A percentile compares a stretch with the other conserved stretches of the same genome.
Evolutionary conservation across 2,113 vertebrate species (phyloP).

Genomic region (Colossoma macropomum): DNA sequence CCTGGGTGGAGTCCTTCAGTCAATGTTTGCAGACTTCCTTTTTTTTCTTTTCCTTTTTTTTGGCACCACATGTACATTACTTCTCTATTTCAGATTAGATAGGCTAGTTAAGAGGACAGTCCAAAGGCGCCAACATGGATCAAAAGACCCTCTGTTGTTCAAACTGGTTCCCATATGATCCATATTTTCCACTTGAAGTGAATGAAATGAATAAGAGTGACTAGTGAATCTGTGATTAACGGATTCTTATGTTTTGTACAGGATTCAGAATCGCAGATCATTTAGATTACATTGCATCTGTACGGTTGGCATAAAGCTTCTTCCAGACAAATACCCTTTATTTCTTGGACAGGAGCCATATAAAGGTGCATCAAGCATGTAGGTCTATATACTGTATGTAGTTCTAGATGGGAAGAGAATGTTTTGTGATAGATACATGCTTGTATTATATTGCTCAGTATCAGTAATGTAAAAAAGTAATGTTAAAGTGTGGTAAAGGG

Average conservation of each 20-base stretch:
- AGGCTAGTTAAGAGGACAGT: neutral
- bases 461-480: too few relatives aligned
- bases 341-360: slow-evolving; percentile 4
- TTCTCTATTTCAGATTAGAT: neutral
- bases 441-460: too few relatives aligned
- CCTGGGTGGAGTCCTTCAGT: neutral
- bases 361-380: neutral
- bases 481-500: too few relatives aligned
- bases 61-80: neutral
- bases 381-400: neutral
- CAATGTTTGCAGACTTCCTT: neutral
- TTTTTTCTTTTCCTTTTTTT: neutral
- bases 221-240: too few relatives aligned
- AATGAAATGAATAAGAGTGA: too few relatives aligned
- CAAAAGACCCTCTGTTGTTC: neutral
- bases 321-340: neutral
- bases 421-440: too few relatives aligned
- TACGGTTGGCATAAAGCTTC: neutral
- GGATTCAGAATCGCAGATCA: neutral
- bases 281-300: neutral
- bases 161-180: too few relatives aligned
- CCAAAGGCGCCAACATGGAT: neutral
- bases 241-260: neutral
- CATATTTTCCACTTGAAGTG: too few relatives aligned
- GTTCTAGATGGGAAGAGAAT: neutral